Percentiles rank a stretch among this genome's conserved stretches.
Evolutionary conservation across 2,797 vertebrate species (phyloP).

Genomic region (Cyprinodon diabolis): DNA sequence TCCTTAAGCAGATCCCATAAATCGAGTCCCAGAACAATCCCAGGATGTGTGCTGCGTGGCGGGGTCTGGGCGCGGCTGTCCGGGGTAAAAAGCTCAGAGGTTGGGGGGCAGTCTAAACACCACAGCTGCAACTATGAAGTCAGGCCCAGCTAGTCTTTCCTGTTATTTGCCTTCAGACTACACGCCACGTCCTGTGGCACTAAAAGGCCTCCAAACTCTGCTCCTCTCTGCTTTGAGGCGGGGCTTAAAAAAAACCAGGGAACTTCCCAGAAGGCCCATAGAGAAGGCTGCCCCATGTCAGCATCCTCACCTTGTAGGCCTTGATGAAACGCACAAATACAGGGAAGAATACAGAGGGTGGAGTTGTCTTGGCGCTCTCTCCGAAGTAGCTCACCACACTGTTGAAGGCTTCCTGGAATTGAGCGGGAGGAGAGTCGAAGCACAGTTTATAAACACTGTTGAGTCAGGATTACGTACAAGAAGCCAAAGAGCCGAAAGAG

Average conservation of each 20-base stretch:
- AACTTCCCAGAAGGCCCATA: slow-evolving; percentile 26
- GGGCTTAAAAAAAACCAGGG: slow-evolving; percentile 41
- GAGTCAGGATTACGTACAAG: slow-evolving; percentile 20
- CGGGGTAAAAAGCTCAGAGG: slow-evolving; percentile 60
- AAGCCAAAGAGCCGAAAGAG: slow-evolving; percentile 22
- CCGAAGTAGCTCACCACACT: slow-evolving; percentile 96
- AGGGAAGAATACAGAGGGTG: slow-evolving; percentile 96
- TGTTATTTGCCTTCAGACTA: slow-evolving; percentile 78
- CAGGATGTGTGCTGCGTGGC: slow-evolving; percentile 78
- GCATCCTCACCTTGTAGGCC: slow-evolving; percentile 91
- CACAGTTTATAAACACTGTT: slow-evolving; percentile 51
- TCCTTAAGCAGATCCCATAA: slow-evolving; percentile 80
- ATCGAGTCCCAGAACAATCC: slow-evolving; percentile 81
- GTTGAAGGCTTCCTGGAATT: slow-evolving; percentile 92
- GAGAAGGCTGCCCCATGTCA: slow-evolving; percentile 18
- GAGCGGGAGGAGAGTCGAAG: slow-evolving; percentile 45
- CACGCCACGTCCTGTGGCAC: slow-evolving; percentile 74
- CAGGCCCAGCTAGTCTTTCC: slow-evolving; percentile 82
- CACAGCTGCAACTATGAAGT: slow-evolving; percentile 73
- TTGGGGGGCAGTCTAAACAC: slow-evolving; percentile 74
- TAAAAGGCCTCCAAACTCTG: slow-evolving; percentile 54
- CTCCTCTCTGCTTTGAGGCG: slow-evolving; percentile 28
- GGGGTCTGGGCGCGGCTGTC: slow-evolving; percentile 72
- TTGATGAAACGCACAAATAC: slow-evolving; percentile 96
- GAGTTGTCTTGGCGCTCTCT: slow-evolving; percentile 95